Conservation (phyloP, 92 coral and sea anemone species). For the Epizoanthus rinbou region DNA sequence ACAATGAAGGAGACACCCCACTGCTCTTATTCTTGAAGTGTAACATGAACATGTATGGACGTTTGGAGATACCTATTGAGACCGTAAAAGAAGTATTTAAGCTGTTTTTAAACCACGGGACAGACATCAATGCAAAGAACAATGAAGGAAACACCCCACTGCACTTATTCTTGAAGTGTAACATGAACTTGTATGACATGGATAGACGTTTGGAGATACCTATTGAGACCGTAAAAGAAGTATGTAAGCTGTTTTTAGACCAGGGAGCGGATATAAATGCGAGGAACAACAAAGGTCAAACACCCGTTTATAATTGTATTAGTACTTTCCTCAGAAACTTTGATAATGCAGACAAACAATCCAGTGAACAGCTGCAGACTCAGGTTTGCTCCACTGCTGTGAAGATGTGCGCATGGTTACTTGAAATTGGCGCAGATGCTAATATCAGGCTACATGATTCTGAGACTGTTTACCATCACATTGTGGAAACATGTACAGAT, state of each 20-base stretch:
- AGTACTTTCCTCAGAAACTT: neutral
- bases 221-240: neutral
- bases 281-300: neutral
- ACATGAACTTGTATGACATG: too few relatives aligned
- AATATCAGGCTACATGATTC: neutral
- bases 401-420: neutral
- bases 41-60: too few relatives aligned
- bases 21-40: neutral
- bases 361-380: neutral
- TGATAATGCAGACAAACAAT: neutral
- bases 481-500: neutral
- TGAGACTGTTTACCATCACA: neutral
- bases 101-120: neutral
- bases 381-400: neutral
- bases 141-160: neutral
- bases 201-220: neutral
- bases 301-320: neutral
- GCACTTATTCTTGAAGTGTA: neutral
- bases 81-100: neutral
- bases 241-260: neutral
- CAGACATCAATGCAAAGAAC: neutral
- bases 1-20: neutral
- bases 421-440: neutral
- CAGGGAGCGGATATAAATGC: slow-evolving; percentile 8
- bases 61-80: neutral